Base-by-base conservation (phyloP, 2,888 invertebrate genomes). In the Lysandra bellargus region DNA sequence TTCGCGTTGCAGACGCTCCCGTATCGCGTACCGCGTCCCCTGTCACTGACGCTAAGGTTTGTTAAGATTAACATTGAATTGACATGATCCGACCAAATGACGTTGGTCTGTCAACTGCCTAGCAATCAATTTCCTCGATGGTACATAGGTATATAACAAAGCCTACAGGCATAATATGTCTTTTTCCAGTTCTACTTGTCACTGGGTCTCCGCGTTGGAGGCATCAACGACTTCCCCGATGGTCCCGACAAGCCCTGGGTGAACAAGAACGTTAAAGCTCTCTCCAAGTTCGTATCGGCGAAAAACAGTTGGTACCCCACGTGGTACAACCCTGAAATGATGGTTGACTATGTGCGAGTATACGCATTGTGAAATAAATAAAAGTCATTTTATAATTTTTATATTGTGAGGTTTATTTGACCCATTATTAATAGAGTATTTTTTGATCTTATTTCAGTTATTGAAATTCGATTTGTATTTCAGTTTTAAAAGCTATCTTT, bases 141-240 rank as follows among this genome's bases (percentile, higher is more conserved):
- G 33, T 33, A 33, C 33, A 33, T 33, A 33, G 33, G 33, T 33
- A 33, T 33, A 33, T 33, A 33, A 33, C 33, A 33, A 33, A 33
- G 33, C 1, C 4, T 37, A 23, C 30, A 37, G 5, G 14, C 30
- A 44, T 23, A 57, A 12, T 9, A 30, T 23, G 2, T 33, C 61
- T 80, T 30, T 78, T 83, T 81, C 2, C 92, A 97, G 96, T 97
- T 98, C 95, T 97, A 96, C 88, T 87, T 98, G 12, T 95, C 96
- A 0, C 87, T 98, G 40, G 98, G 98, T 14, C 94, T 98, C 4
- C 97, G 97, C 4, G 97, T 97, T n/a, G 98, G 97, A 0, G 98
- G 98, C 9, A 91, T 96, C 76, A 95, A 96, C 80, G 96, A 96
- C 87, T 98, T 97, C 87, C 94, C 96, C 0, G 97, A 98, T 84